Conservation (phyloP, 2,888 invertebrate species). For the Salpingus planirostris region DNA sequence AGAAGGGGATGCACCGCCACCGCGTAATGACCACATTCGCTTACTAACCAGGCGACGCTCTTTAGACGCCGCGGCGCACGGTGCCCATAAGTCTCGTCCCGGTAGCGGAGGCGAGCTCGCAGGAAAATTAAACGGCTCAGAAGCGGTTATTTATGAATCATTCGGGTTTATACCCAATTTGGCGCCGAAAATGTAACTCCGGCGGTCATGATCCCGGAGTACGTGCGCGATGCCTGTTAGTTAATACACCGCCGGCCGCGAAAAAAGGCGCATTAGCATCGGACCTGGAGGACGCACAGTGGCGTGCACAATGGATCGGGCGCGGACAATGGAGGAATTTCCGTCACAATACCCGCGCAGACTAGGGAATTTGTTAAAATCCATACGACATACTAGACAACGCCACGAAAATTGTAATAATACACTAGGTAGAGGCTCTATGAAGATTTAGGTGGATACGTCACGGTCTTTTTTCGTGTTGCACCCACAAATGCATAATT, state of each 20-base stretch:
- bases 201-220: background rate
- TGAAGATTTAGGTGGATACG: too few relatives aligned
- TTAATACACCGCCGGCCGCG: too few relatives aligned
- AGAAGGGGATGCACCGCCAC: too few relatives aligned
- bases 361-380: too few relatives aligned
- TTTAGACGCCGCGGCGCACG: background rate
- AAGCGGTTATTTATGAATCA: conserved; percentile 30
- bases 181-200: conserved; percentile 13
- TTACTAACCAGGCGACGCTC: conserved; percentile 1
- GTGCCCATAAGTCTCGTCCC: background rate
- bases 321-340: background rate
- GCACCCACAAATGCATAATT: too few relatives aligned
- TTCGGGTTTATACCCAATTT: conserved; percentile 31
- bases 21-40: conserved; percentile 1
- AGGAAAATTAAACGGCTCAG: conserved; percentile 29
- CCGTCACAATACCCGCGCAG: background rate
- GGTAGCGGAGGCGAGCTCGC: conserved; percentile 2
- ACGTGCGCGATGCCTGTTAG: background rate
- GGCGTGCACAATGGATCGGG: background rate
- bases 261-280: background rate
- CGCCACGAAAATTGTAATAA: too few relatives aligned
- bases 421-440: too few relatives aligned
- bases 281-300: too few relatives aligned
- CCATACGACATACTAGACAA: too few relatives aligned
- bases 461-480: too few relatives aligned